Base-by-base conservation (phyloP, 1,140 invertebrate species). In the Drosophila jambulina region DNA sequence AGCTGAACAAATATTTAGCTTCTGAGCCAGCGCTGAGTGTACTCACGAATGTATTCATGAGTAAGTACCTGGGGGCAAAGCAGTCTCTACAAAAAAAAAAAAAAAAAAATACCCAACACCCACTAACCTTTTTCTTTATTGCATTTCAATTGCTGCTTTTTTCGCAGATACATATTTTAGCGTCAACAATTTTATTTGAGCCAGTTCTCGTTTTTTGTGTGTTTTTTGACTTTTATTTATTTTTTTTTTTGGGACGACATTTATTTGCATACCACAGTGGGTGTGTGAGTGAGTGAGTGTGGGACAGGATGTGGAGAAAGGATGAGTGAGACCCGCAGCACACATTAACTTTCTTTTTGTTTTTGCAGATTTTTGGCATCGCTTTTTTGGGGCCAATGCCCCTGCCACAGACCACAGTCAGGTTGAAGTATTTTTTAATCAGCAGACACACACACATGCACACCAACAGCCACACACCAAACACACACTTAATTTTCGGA, bases 341-440 rank as follows among this genome's bases (percentile, higher is more conserved):
- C 63, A 46, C 67, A 70, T 68, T 46, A 54, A 70, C 62, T 68
- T 29, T 53, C 19, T n/a, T 36, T 46, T 68, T 67, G 46, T 69
- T 69, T 65, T 65, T 69, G 34, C 32, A 38, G 46, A 67, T 65
- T 69, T 67, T 45, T 63, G 64, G 64, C 64, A 45, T 67, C 59
- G 64, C 51, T 68, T 69, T 65, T 69, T 69, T 43, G 19, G 19
- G 12, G 23, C 23, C 42, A 42, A 23, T 43, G 36, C 34, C 34
- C 25, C 12, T 9, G 17, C 59, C 61, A 48, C 63, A 19, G 25
- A 45, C 46, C 67, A 36, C 62, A 68, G 48, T 23, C 63, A 70
- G 67, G 67, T 45, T 36, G 46, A 70, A 68, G 65, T 70, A 70
- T 70, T 70, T 69, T 70, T 70, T 70, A 70, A 67, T 70, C 67